These are phyloP conservation scores for Neodon shergylaensis DNA, from an alignment of 2,113 vertebrate species.

Conservation along the genomic window DNA sequence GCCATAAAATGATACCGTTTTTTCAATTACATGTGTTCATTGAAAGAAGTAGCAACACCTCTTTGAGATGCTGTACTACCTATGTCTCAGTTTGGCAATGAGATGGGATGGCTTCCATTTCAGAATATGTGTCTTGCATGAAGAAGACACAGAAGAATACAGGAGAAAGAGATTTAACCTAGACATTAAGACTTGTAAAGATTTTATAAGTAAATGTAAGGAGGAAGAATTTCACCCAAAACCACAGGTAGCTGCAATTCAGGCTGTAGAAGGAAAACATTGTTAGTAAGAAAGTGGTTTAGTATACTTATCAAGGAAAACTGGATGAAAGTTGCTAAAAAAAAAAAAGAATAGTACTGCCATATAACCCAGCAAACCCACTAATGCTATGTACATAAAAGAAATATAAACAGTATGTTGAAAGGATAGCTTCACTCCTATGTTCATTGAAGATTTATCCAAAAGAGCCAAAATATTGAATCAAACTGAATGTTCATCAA, in stretches of 20 bases:
- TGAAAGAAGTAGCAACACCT: not conserved
- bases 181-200: not conserved
- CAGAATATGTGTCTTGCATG: too few relatives aligned
- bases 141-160: not conserved
- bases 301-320: not conserved
- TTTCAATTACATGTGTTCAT: not conserved
- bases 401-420: not conserved
- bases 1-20: not conserved
- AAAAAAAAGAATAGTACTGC: not conserved
- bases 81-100: too few relatives aligned
- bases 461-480: not conserved
- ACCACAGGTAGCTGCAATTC: not conserved
- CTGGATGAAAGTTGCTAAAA: not conserved
- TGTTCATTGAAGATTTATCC: not conserved
- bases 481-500: not conserved
- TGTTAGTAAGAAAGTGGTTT: not conserved
- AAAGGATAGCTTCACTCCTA: not conserved
- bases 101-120: too few relatives aligned
- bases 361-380: not conserved
- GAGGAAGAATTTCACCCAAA: conserved; percentile 13
- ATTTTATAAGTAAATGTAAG: not conserved
- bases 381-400: not conserved
- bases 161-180: not conserved
- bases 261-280: not conserved
- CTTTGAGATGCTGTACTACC: too few relatives aligned